Evolutionary conservation across 2,113 vertebrate genomes (phyloP), one percentile per base, ranked within the genome.

Genomic region (Ursus arctos): DNA sequence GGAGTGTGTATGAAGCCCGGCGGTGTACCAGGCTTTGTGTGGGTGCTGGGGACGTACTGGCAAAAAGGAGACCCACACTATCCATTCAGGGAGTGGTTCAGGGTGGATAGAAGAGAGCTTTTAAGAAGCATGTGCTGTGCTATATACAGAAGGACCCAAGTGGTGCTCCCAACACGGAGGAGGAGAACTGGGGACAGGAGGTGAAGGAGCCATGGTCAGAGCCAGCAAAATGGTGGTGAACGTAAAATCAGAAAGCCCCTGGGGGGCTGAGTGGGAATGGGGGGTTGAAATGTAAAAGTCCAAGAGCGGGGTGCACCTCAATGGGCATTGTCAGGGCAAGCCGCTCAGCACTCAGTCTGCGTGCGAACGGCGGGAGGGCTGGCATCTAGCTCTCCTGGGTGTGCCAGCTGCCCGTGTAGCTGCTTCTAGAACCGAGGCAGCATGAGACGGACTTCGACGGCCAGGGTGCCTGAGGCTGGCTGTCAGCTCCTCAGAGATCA

Each of bases 251-350:
- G 40, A 47, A 47, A 76, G 7, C 3, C 21, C 10, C 36, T 0
- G 0, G 43, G 57, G 59, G 69, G 10, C 26, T 0, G 12, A 4
- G 2, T 4, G 47, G 19, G 33, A 69, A 28, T 3, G 40, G 7
- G 13, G 10, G 18, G 1, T 22, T 59, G 36, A 57, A 74, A 77
- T 6, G 18, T 61, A 40, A 16, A 51, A 7, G 14, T 18, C 22
- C 2, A 6, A 5, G 40, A 18, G 3, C 11, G 0, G 1, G 0
- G 7, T 0, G 4, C 36, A 26, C 6, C 21, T n/a, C 61, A 0
- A 7, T 22, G 47, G 55, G 21, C 7, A 28, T 1, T 4, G 5
- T 7, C 19, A 18, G 28, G 67, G 2, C 43, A 7, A 6, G 22
- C n/a, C n/a, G 24, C 77, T 77, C 22, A 2, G 67, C 0, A 0